Base-by-base conservation (phyloP, 1,140 invertebrate genomes). In the Dysdera silvatica region DNA sequence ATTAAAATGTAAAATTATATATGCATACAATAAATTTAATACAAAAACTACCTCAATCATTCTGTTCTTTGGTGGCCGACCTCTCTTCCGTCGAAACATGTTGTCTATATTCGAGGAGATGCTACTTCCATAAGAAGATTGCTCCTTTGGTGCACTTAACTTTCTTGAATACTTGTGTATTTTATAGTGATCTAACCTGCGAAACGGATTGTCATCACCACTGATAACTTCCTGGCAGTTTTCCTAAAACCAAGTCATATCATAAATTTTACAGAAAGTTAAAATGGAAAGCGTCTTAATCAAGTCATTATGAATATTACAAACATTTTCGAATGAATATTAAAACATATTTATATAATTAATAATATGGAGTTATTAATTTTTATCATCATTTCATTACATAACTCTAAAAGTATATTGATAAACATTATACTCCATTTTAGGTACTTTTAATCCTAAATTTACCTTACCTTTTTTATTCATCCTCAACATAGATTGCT, bases 51-150 rank as follows among this genome's bases (percentile, higher is more conserved):
- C 80, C 80, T 94, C 90, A 49, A 95, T 90, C 16, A 93, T 84
- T 3, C 90, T 80, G 74, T 94, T 94, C 76, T 95, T 95, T 14
- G 91, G 91, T 20, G 91, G 91, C 55, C 91, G 80, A 60, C 91
- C 91, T 29, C 91, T 79, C 72, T 95, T 95, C 63, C 90, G 80
- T 74, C 89, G 87, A 72, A 94, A 93, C 31, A 71, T 57, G 16
- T 87, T 87, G 73, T 91, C 88, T 45, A 90, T 82, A 26, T 86
- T 87, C 28, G 85, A 88, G 32, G 67, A 43, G 23, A 67, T 31
- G 41, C 64, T 54, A 48, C 58, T 61, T 51, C 57, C 61, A 8
- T 32, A 35, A n/a, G 51, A 51, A 40, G 43, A 33, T 29, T 57
- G 66, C 48, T 78, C 77, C 68, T 77, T 79, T 73, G 78, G 78